These are phyloP conservation scores for Phrynocephalus guinanensis DNA, from an alignment of 2,797 vertebrate species.

Conservation along the genomic window DNA sequence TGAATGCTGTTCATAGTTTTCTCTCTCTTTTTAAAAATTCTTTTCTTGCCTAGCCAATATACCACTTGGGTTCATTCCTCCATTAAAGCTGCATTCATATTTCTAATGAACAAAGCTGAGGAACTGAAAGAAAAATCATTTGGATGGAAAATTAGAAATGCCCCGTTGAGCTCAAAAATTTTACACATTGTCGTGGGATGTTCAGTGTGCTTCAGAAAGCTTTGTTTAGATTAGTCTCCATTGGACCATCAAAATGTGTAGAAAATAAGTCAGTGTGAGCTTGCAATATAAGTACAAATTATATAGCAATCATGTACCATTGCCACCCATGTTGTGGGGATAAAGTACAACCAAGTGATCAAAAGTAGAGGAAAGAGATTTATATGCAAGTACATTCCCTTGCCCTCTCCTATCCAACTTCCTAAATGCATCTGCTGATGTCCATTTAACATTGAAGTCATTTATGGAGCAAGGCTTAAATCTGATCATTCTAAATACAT, in stretches of 20 bases:
- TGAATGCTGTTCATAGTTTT: neutral
- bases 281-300: neutral
- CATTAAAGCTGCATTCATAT: slow-evolving; percentile 18
- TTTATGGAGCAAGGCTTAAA: too few relatives aligned
- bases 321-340: neutral
- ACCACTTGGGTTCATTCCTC: slow-evolving; percentile 5
- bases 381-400: neutral
- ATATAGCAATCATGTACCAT: neutral
- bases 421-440: too few relatives aligned
- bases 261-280: slow-evolving; percentile 5
- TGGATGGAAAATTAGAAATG: slow-evolving; percentile 36
- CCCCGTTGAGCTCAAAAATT: neutral
- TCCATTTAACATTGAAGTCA: too few relatives aligned
- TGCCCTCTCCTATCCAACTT: neutral
- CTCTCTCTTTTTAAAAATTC: neutral
- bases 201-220: slow-evolving; percentile 7
- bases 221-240: slow-evolving; percentile 1
- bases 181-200: neutral
- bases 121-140: slow-evolving; percentile 28
- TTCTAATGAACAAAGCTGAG: slow-evolving; percentile 34
- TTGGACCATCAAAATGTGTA: neutral
- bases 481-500: too few relatives aligned
- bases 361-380: neutral
- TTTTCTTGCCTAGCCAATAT: slow-evolving; percentile 13
- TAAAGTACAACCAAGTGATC: too few relatives aligned